Percentiles rank a stretch among this genome's conserved stretches.
phyloP scores from a whole-genome alignment of 2,797 vertebrate species.

The Phaenicophaeus curvirostris region DNA sequence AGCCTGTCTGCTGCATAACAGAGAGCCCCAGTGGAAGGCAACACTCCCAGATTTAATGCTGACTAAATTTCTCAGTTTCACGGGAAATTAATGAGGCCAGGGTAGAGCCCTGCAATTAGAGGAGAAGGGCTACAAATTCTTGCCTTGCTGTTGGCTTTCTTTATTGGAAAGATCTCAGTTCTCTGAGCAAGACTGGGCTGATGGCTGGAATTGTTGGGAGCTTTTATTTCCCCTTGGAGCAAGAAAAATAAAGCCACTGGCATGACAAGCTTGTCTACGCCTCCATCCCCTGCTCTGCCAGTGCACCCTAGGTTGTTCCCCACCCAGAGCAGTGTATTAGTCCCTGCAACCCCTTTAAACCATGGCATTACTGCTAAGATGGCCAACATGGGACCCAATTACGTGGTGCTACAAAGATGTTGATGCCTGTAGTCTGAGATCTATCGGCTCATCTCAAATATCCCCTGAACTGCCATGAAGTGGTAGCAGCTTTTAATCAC shows the following conservation, averaged over 20 bases:
- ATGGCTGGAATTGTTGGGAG: not conserved
- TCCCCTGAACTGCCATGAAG: slow-evolving; percentile 36
- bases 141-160: slow-evolving; percentile 40
- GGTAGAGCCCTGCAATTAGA: slow-evolving; percentile 60
- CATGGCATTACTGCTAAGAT: slow-evolving; percentile 3
- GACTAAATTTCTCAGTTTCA: slow-evolving; percentile 69
- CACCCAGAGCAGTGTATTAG: slow-evolving; percentile 3
- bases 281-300: not conserved
- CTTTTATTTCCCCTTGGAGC: slow-evolving; percentile 44
- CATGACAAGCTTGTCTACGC: not conserved
- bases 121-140: slow-evolving; percentile 47
- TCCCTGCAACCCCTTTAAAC: slow-evolving; percentile 13
- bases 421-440: slow-evolving; percentile 46
- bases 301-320: not conserved
- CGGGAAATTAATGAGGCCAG: slow-evolving; percentile 48
- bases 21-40: slow-evolving; percentile 66
- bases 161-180: slow-evolving; percentile 53
- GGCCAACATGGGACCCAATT: slow-evolving; percentile 69
- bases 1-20: slow-evolving; percentile 58
- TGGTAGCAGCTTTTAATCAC: slow-evolving; percentile 51
- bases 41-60: slow-evolving; percentile 72
- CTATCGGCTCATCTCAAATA: slow-evolving; percentile 37
- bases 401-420: slow-evolving; percentile 38
- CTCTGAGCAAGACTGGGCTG: not conserved
- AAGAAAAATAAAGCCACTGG: slow-evolving; percentile 9